These are phyloP conservation scores for Masticophis lateralis DNA, from an alignment of 2,797 vertebrate species.

Conservation along the genomic window DNA sequence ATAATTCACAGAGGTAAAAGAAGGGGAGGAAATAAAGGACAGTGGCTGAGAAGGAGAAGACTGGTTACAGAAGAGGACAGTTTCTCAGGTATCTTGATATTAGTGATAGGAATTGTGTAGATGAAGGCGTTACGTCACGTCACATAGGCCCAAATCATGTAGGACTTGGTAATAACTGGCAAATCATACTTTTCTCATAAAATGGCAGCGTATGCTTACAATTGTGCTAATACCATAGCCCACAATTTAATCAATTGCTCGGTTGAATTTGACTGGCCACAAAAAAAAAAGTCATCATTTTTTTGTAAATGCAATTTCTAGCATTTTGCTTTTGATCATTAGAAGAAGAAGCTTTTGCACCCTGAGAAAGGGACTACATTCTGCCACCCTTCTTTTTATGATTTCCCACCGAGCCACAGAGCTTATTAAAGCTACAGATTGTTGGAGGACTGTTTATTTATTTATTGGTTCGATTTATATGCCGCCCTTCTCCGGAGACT, in stretches of 20 bases:
- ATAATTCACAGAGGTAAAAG: not conserved
- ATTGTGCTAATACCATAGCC: not conserved
- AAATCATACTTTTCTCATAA: not conserved
- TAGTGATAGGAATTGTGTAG: not conserved
- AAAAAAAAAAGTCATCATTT: not conserved
- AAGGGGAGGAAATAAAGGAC: not conserved
- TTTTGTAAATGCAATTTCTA: not conserved
- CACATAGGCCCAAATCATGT: not conserved
- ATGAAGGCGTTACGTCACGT: not conserved
- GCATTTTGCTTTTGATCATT: not conserved
- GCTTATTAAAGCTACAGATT: not conserved
- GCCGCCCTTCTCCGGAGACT: too few relatives aligned
- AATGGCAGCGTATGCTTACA: not conserved
- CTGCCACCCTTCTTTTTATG: not conserved
- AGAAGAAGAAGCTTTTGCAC: not conserved
- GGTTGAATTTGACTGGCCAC: not conserved
- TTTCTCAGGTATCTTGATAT: not conserved
- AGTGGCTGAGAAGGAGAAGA: not conserved
- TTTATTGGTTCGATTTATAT: too few relatives aligned
- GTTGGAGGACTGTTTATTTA: not conserved
- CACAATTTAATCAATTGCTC: not conserved
- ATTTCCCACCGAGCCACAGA: not conserved
- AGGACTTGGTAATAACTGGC: not conserved
- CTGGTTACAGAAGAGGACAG: not conserved
- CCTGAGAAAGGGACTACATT: not conserved